Percentiles rank a stretch among this genome's conserved stretches.
These are phyloP conservation scores for Phenganax stokvisi DNA, from an alignment of 92 coral and sea anemone genomes.

Conservation along the genomic window DNA sequence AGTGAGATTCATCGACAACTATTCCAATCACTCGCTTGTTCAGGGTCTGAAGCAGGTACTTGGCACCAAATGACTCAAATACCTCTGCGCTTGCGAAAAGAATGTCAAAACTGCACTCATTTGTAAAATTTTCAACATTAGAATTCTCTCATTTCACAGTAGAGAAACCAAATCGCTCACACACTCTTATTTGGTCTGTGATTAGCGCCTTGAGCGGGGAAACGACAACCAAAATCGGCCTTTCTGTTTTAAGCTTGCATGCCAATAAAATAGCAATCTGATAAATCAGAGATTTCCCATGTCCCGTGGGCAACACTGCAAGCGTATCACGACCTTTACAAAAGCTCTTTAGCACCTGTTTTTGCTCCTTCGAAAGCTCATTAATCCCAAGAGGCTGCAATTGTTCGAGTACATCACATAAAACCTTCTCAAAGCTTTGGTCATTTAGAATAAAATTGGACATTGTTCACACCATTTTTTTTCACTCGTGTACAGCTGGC, in stretches of 20 bases:
- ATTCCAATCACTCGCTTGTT: background rate
- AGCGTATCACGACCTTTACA: background rate
- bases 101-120: background rate
- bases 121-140: background rate
- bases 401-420: no score
- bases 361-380: background rate
- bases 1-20: constrained; percentile 12
- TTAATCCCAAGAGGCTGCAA: background rate
- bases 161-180: background rate
- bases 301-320: constrained; percentile 1
- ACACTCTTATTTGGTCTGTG: background rate
- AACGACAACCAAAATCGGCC: background rate
- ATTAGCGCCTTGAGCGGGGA: background rate
- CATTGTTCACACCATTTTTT: no score
- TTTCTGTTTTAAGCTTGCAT: no score
- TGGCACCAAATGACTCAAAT: background rate
- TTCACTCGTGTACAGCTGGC: no score
- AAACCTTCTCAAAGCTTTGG: no score
- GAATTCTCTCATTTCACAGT: background rate
- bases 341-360: background rate
- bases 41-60: background rate
- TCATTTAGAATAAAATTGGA: no score
- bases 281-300: constrained; percentile 9
- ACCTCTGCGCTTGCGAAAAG: background rate
- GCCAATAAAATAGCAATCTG: background rate